Evolutionary conservation across 2,888 invertebrate species (phyloP).

Genomic region (Gnatocerus cornutus): DNA sequence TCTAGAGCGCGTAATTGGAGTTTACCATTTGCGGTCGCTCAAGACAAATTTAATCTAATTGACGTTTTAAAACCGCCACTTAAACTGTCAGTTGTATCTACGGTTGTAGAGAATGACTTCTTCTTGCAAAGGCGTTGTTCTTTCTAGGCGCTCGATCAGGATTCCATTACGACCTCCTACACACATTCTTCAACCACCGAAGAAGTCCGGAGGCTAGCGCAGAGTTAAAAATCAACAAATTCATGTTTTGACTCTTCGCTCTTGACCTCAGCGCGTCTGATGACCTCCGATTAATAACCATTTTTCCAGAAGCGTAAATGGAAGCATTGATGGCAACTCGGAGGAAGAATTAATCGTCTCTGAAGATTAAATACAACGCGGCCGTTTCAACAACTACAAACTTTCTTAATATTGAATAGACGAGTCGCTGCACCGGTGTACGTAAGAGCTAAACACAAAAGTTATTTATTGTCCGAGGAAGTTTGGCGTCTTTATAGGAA

Average conservation of each 20-base stretch:
- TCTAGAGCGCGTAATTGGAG: slow-evolving; percentile 23
- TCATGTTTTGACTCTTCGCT: slow-evolving; percentile 37
- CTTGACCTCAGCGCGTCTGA: slow-evolving; percentile 28
- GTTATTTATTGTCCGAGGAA: slow-evolving; percentile 19
- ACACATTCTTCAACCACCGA: slow-evolving; percentile 39
- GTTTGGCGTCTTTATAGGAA: slow-evolving; percentile 12
- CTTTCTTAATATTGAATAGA: slow-evolving; percentile 40
- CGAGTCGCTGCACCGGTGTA: slow-evolving; percentile 27
- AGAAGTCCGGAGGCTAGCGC: slow-evolving; percentile 25
- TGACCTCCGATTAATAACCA: slow-evolving; percentile 19
- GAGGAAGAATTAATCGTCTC: background rate
- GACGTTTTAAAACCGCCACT: slow-evolving; percentile 19
- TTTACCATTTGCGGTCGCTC: slow-evolving; percentile 23
- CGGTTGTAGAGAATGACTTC: background rate
- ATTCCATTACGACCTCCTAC: slow-evolving; percentile 37
- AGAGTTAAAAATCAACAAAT: slow-evolving; percentile 38
- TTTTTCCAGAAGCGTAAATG: slow-evolving; percentile 28
- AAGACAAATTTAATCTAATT: slow-evolving; percentile 39
- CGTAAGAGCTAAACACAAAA: slow-evolving; percentile 20
- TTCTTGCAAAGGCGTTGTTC: background rate
- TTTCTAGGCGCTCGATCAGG: slow-evolving; percentile 31
- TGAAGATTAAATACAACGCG: no score
- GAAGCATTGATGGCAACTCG: slow-evolving; percentile 22
- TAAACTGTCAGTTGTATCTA: slow-evolving; percentile 16
- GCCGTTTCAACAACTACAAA: background rate